Evolutionary conservation across 2,797 vertebrate genomes (phyloP).

Genomic region (Eulemur mongoz): DNA sequence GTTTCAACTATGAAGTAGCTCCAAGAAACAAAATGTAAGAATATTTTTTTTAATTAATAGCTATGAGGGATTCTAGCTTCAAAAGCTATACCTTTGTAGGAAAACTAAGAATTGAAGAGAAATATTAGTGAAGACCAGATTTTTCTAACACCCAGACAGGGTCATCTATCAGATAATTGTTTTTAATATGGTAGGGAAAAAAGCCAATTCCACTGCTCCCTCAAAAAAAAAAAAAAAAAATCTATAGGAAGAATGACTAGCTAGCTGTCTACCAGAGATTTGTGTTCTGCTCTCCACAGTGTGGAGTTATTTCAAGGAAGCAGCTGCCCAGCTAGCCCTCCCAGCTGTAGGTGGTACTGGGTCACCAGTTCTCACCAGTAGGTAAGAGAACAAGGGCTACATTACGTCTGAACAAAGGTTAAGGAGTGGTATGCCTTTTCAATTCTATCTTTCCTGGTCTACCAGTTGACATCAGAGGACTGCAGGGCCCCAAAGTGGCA

Average conservation of each 20-base stretch:
- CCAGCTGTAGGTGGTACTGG: neutral
- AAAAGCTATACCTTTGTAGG: neutral
- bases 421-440: neutral
- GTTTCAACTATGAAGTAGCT: constrained; percentile 31
- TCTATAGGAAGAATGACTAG: neutral
- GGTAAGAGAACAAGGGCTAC: neutral
- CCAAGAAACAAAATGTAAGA: neutral
- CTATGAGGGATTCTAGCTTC: neutral
- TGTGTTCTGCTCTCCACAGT: neutral
- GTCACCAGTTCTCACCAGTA: neutral
- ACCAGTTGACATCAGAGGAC: neutral
- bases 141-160: neutral
- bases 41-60: neutral
- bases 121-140: neutral
- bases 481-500: neutral
- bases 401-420: neutral
- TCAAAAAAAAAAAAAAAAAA: neutral
- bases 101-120: constrained; percentile 8
- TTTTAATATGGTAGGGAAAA: neutral
- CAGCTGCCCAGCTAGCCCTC: neutral
- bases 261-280: neutral
- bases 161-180: neutral
- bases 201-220: neutral
- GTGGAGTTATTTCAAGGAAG: neutral
- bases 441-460: neutral